Base-by-base conservation (phyloP, 2,888 invertebrate genomes). In the Apocheima hispidaria region DNA sequence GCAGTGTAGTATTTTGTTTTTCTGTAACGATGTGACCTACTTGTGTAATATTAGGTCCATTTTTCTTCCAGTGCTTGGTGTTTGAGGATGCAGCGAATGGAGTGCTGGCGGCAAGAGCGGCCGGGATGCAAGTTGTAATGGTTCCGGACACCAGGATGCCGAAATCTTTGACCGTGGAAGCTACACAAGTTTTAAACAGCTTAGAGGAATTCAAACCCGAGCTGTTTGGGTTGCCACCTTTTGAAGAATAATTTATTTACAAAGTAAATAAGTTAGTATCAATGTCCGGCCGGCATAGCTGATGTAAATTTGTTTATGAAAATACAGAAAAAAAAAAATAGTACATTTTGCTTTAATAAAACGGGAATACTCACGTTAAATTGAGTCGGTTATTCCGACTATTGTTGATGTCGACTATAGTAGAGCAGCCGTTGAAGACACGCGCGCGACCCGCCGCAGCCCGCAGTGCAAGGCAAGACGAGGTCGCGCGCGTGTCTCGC, bases 11-110 rank as follows among this genome's bases (percentile, higher is more conserved):
- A n/a, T n/a, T n/a, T n/a, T n/a, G n/a, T n/a, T n/a, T n/a, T n/a
- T n/a, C n/a, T n/a, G n/a, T n/a, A n/a, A n/a, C n/a, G n/a, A n/a
- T n/a, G n/a, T n/a, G n/a, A n/a, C n/a, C n/a, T n/a, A n/a, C n/a
- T n/a, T n/a, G n/a, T 36, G 18, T 10, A 18, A 38, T 9, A 20
- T 20, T 18, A 40, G 18, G 2, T 10, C 10, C 14, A 26, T 28
- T 44, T 2, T 6, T 12, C 40, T 55, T 58, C 3, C 86, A 96
- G 95, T 96, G 97, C 77, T 86, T 98, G 66, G 98, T 98, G 0
- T 96, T 98, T 83, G 98, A 99, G 90, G 98, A 99, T 91, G 96
- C 98, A 2, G 95, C 96, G 0, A 97, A 97, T 87, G 98, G 99
- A 1, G 97, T 98, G 0, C 90, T 92, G 63, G 97, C 97, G 2